Evolutionary conservation across 2,113 vertebrate species (phyloP).

Genomic region (Myiozetetes cayanensis): DNA sequence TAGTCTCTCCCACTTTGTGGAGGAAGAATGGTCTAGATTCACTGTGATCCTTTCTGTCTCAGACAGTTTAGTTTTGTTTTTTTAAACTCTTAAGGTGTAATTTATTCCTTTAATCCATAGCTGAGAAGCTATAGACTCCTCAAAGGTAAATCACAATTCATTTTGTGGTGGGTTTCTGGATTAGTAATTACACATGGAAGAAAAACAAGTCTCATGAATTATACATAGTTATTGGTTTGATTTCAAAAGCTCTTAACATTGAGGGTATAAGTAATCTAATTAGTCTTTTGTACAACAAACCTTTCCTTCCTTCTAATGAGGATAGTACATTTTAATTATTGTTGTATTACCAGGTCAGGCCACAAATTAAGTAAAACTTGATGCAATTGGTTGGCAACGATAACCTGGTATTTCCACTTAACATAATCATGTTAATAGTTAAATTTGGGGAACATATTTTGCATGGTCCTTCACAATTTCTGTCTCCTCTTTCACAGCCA

Average conservation of each 20-base stretch:
- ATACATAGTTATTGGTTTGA: not conserved
- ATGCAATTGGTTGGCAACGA: not conserved
- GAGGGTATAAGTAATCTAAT: not conserved
- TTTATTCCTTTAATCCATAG: not conserved
- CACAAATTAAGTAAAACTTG: not conserved
- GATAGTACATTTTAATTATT: not conserved
- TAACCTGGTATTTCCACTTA: not conserved
- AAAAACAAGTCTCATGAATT: not conserved
- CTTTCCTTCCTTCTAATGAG: not conserved
- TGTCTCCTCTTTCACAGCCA: not conserved
- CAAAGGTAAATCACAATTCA: not conserved
- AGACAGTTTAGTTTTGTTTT: not conserved
- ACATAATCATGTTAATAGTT: not conserved
- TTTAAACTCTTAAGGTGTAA: not conserved
- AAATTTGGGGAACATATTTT: not conserved
- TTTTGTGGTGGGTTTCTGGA: not conserved
- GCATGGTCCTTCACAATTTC: not conserved
- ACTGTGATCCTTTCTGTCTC: not conserved
- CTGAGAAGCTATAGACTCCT: not conserved
- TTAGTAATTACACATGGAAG: not conserved
- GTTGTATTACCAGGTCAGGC: not conserved
- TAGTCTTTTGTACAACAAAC: not conserved
- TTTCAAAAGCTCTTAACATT: slow-evolving; percentile 1
- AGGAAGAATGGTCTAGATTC: not conserved
- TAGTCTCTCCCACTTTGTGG: not conserved